Evolutionary conservation across 2,797 vertebrate species (phyloP).

Genomic region (Zenarchopterus dispar): DNA sequence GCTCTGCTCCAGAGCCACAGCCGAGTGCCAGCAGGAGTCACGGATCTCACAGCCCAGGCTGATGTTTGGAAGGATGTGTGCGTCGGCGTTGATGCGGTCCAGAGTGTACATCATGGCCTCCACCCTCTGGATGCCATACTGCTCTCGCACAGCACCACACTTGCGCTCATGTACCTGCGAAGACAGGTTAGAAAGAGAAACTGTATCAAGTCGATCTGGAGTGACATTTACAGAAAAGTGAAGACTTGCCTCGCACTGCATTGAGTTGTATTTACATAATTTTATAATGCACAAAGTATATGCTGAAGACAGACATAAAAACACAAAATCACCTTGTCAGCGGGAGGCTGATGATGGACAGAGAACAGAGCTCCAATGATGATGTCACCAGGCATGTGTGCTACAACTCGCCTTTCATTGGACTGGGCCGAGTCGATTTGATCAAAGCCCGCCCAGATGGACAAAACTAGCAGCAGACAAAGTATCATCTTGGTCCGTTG

Average conservation of each 20-base stretch:
- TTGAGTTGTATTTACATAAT: not conserved
- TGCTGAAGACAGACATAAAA: slow-evolving; percentile 6
- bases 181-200: slow-evolving; percentile 14
- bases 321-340: slow-evolving; percentile 87
- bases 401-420: slow-evolving; percentile 92
- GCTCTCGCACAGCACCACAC: slow-evolving; percentile 96
- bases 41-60: slow-evolving; percentile 97
- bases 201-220: slow-evolving; percentile 1
- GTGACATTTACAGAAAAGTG: slow-evolving; percentile 13
- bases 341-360: slow-evolving; percentile 96
- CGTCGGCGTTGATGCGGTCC: slow-evolving; percentile 96
- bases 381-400: slow-evolving; percentile 95
- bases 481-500: slow-evolving; percentile 66
- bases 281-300: slow-evolving; percentile 1
- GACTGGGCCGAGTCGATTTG: slow-evolving; percentile 83
- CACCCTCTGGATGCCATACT: slow-evolving; percentile 98
- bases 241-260: slow-evolving; percentile 5
- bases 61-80: slow-evolving; percentile 92
- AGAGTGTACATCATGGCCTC: slow-evolving; percentile 99
- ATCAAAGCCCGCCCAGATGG: slow-evolving; percentile 83
- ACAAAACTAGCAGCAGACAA: slow-evolving; percentile 83
- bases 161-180: slow-evolving; percentile 93
- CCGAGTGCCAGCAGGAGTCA: slow-evolving; percentile 99
- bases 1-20: slow-evolving; percentile 97
- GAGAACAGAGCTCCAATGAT: slow-evolving; percentile 98